These are phyloP conservation scores for Sceloporus tristichus DNA, from an alignment of 2,113 vertebrate genomes.

Conservation along the genomic window DNA sequence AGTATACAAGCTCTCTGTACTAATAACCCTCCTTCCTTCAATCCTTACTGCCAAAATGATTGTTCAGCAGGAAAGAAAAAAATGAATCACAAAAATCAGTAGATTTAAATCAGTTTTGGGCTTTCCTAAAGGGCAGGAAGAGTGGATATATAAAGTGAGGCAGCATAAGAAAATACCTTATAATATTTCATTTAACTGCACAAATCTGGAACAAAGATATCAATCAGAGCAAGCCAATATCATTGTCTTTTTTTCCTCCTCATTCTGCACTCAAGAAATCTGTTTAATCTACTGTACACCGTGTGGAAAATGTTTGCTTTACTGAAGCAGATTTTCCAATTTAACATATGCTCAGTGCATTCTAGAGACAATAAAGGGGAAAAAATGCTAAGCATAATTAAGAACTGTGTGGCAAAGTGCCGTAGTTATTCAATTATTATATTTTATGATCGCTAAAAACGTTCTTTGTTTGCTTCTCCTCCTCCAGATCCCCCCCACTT, in stretches of 20 bases:
- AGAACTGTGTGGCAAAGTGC: not conserved
- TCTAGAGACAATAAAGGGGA: not conserved
- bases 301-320: constrained; percentile 1
- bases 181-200: constrained; percentile 4
- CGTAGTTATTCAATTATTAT: not conserved
- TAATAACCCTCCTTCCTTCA: not conserved
- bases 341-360: not conserved
- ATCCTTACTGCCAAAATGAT: not conserved
- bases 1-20: not conserved
- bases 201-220: not conserved
- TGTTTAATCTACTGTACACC: not conserved
- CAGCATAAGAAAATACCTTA: not conserved
- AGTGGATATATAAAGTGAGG: not conserved
- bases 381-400: not conserved
- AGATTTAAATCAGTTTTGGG: not conserved
- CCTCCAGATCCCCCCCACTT: not conserved
- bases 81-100: not conserved
- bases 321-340: not conserved
- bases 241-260: not conserved
- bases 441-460: constrained; percentile 12
- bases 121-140: not conserved
- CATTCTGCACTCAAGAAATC: constrained; percentile 21
- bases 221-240: not conserved
- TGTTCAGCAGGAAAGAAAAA: not conserved
- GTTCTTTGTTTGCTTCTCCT: constrained; percentile 15